Conservation (phyloP, 1,140 invertebrate genomes). For the Akabosia matsudoensis region DNA sequence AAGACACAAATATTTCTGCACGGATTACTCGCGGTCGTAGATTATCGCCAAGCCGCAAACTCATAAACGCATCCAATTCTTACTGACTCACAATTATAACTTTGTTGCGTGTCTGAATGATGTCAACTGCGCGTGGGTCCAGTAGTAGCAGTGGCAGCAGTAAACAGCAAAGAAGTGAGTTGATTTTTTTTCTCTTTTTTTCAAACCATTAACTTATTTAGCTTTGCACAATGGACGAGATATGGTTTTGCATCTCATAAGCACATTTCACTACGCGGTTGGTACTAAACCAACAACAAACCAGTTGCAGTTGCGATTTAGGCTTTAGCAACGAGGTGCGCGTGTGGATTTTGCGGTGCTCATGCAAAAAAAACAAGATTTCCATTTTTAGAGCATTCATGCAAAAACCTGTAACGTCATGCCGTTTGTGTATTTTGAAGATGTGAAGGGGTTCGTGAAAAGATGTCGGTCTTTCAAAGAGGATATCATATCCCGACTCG, state of each 20-base stretch:
- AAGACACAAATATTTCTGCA: neutral
- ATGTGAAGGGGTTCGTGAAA: conserved; percentile 44
- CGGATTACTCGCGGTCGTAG: neutral
- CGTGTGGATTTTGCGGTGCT: too few relatives aligned
- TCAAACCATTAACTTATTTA: neutral
- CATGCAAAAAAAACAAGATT: too few relatives aligned
- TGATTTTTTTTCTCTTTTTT: neutral
- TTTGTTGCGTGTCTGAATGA: conserved; percentile 1
- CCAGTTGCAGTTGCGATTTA: too few relatives aligned
- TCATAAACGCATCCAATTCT: too few relatives aligned
- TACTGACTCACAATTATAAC: neutral
- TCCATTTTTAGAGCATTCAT: too few relatives aligned
- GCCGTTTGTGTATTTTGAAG: conserved; percentile 20
- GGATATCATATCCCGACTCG: conserved; percentile 40
- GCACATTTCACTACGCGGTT: too few relatives aligned
- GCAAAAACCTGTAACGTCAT: neutral
- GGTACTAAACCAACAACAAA: too few relatives aligned
- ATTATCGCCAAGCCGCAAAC: neutral
- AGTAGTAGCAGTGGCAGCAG: conserved; percentile 11
- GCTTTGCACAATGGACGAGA: neutral
- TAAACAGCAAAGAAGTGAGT: conserved; percentile 13
- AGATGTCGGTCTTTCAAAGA: conserved; percentile 45
- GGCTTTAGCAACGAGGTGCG: too few relatives aligned
- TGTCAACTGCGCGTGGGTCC: conserved; percentile 17
- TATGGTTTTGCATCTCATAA: too few relatives aligned